These are phyloP conservation scores for Sylvia borin DNA, from an alignment of 2,797 vertebrate species.

Conservation along the genomic window DNA sequence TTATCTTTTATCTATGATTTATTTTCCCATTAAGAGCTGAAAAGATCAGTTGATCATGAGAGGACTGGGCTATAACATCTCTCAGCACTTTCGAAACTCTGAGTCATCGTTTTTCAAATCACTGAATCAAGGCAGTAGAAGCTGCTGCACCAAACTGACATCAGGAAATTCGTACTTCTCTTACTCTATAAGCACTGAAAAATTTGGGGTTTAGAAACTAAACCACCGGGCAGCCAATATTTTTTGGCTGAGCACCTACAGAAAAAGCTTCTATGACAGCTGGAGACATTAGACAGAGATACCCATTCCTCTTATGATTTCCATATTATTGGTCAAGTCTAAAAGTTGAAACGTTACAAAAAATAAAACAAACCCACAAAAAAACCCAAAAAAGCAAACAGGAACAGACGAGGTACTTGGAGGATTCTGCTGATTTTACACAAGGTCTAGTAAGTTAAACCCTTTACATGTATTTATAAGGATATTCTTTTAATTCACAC, in stretches of 20 bases:
- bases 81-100: conserved; percentile 66
- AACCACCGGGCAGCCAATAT: neutral
- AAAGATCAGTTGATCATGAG: conserved; percentile 74
- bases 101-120: conserved; percentile 71
- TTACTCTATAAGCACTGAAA: conserved; percentile 6
- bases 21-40: conserved; percentile 75
- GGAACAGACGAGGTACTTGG: neutral
- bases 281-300: neutral
- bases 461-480: neutral
- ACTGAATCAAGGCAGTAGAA: conserved; percentile 46
- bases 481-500: neutral
- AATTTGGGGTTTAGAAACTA: neutral
- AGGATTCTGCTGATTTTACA: neutral
- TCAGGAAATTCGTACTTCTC: neutral
- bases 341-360: neutral
- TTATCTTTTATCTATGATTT: conserved; percentile 79
- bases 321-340: neutral
- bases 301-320: neutral
- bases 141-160: conserved; percentile 6
- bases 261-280: neutral
- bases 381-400: neutral
- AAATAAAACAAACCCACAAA: neutral
- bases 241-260: neutral
- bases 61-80: conserved; percentile 49
- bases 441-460: neutral